Conservation (phyloP, 2,113 vertebrate genomes). For the Podocnemis expansa region DNA sequence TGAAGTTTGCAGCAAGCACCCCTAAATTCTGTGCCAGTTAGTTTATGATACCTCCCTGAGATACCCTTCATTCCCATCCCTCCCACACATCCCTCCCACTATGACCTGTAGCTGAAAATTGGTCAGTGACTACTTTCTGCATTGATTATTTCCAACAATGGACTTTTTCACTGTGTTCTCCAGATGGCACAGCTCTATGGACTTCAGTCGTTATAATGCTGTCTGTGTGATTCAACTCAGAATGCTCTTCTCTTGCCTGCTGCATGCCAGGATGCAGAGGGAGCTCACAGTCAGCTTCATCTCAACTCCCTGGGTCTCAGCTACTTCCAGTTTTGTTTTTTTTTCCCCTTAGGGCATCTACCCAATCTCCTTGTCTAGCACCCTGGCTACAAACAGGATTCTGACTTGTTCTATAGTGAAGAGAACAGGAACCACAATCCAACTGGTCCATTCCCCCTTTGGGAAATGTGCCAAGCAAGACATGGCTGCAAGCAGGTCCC, state of each 20-base stretch:
- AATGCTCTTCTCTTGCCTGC: background rate
- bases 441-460: background rate
- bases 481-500: background rate
- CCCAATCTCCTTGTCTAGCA: background rate
- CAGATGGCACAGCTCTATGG: background rate
- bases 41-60: background rate
- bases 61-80: background rate
- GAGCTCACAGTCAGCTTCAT: background rate
- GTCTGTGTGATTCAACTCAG: background rate
- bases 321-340: background rate
- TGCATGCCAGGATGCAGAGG: rapidly evolving
- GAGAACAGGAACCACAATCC: background rate
- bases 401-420: background rate
- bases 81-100: background rate
- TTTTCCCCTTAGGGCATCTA: background rate
- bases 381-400: background rate
- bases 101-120: background rate
- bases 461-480: background rate
- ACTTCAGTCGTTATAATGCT: background rate
- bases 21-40: background rate
- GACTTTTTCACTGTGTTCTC: background rate
- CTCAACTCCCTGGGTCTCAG: no score
- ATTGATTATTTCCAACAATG: background rate
- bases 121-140: background rate
- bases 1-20: background rate